These are phyloP conservation scores for Barnardius zonarius DNA, from an alignment of 2,113 vertebrate genomes.

Conservation along the genomic window DNA sequence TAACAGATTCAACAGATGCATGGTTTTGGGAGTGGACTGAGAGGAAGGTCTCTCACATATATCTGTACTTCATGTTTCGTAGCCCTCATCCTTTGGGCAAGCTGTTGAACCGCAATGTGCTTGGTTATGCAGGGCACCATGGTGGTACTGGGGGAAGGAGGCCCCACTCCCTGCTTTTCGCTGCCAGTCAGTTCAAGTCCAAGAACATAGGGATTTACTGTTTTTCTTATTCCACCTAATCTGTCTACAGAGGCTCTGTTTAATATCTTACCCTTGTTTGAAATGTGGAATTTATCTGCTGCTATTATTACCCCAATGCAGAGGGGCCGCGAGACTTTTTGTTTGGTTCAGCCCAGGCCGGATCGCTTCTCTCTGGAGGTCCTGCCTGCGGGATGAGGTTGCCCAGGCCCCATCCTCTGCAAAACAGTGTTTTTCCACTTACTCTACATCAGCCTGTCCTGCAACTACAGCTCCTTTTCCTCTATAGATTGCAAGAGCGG, in stretches of 20 bases:
- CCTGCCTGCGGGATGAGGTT: background rate
- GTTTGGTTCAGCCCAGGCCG: background rate
- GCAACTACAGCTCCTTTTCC: background rate
- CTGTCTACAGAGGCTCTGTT: constrained; percentile 13
- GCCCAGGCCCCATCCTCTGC: background rate
- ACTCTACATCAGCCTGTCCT: background rate
- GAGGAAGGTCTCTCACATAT: background rate
- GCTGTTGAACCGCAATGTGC: background rate
- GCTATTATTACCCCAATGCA: constrained; percentile 31
- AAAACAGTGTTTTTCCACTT: background rate
- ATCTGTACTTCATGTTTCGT: background rate
- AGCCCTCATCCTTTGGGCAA: background rate
- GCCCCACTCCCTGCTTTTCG: background rate
- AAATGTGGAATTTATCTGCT: constrained; percentile 40
- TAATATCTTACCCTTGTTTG: constrained; percentile 31
- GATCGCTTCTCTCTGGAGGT: background rate
- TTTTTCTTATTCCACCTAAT: background rate
- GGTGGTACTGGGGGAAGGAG: background rate
- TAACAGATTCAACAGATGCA: background rate
- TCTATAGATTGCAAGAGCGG: background rate
- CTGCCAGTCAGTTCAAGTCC: background rate
- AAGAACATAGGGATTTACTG: constrained; percentile 13
- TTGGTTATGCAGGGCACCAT: background rate
- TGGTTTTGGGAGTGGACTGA: background rate
- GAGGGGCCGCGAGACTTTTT: background rate